Evolutionary conservation across 53 echinoderm and acorn worm species (phyloP).

Genomic region (Actinopyga echinites): DNA sequence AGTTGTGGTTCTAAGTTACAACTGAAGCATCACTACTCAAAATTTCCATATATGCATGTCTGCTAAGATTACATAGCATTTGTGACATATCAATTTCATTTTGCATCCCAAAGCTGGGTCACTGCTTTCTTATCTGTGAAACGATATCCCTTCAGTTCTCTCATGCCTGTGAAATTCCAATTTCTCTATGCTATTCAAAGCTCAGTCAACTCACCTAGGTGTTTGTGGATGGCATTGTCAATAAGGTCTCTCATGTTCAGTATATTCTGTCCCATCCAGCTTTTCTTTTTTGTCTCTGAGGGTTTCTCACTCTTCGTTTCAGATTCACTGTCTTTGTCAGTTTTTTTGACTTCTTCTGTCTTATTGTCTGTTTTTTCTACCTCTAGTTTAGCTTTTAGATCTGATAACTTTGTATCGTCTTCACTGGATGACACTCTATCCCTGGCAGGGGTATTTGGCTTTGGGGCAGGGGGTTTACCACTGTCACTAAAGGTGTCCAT

Average conservation of each 20-base stretch:
- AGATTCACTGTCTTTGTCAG: background rate
- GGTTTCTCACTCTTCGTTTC: background rate
- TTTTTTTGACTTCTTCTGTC: background rate
- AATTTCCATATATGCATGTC: too few species aligned
- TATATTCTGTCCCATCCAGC: conserved; percentile 42
- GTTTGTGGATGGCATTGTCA: conserved; percentile 93
- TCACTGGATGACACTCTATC: conserved; percentile 85
- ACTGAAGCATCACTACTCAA: too few species aligned
- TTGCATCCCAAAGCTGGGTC: too few species aligned
- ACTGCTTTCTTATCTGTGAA: too few species aligned
- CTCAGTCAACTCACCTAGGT: conserved; percentile 71
- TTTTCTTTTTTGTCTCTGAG: background rate
- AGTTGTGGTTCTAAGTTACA: too few species aligned
- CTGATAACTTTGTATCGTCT: conserved; percentile 57
- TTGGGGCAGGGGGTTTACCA: conserved; percentile 12
- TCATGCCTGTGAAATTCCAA: too few species aligned
- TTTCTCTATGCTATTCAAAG: background rate
- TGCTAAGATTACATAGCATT: too few species aligned
- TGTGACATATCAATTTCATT: too few species aligned
- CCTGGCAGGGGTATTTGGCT: background rate
- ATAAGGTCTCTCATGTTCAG: conserved; percentile 94
- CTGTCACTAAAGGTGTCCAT: conserved; percentile 35
- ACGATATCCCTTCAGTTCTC: too few species aligned
- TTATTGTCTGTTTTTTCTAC: conserved; percentile 23
- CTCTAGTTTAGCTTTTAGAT: conserved; percentile 22